Evolutionary conservation across 2,888 invertebrate species (phyloP).

Genomic region (Brenthis daphne): DNA sequence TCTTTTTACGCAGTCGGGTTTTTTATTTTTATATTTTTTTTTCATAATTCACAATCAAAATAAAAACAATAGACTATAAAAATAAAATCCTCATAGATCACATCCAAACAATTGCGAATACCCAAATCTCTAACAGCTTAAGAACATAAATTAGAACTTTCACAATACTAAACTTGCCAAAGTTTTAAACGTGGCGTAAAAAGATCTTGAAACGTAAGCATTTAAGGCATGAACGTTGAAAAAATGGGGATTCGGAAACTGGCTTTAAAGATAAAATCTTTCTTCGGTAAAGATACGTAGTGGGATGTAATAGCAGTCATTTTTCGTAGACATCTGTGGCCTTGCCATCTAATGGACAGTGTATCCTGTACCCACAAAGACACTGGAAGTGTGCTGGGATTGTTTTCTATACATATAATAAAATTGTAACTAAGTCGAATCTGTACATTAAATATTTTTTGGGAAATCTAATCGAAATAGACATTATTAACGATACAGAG

Average conservation of each 20-base stretch:
- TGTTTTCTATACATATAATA: background rate
- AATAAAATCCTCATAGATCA: too few relatives aligned
- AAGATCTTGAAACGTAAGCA: slow-evolving; percentile 9
- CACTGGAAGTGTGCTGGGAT: slow-evolving; percentile 1
- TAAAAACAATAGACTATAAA: background rate
- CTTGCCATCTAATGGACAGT: slow-evolving; percentile 25
- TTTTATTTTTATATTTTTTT: background rate
- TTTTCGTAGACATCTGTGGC: slow-evolving; percentile 23
- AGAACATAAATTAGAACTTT: slow-evolving; percentile 11
- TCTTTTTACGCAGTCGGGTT: too few relatives aligned
- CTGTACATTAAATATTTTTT: too few relatives aligned
- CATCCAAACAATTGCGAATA: too few relatives aligned
- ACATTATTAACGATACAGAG: too few relatives aligned
- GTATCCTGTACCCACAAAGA: background rate
- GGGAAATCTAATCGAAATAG: too few relatives aligned
- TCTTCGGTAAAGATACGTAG: slow-evolving; percentile 21
- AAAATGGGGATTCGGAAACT: slow-evolving; percentile 20
- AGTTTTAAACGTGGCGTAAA: slow-evolving; percentile 1
- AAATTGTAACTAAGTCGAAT: too few relatives aligned
- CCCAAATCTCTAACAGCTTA: background rate
- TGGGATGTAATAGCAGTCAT: slow-evolving; percentile 25
- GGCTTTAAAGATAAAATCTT: slow-evolving; percentile 28
- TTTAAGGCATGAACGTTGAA: slow-evolving; percentile 20
- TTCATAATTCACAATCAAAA: background rate
- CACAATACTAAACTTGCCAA: slow-evolving; percentile 2